Evolutionary conservation across 2,113 vertebrate species (phyloP), one percentile per base, ranked within the genome.

Genomic region (Neolamprologus tretocephalus): DNA sequence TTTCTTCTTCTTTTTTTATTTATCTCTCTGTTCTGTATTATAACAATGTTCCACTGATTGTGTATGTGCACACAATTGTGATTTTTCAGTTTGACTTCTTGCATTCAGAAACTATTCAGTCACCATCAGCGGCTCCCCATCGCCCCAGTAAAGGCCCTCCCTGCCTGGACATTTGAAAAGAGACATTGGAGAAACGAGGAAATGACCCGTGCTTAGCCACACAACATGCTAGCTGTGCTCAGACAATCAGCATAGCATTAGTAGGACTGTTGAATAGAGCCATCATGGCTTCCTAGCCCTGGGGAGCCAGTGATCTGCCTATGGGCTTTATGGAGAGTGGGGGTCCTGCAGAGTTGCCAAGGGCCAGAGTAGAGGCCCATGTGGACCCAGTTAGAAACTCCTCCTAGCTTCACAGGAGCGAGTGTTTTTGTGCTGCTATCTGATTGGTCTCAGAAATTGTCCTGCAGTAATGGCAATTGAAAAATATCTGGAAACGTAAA

Each of bases 241-340:
- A 89, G 71, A 94, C 92, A 95, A 93, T 94, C 94, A 91, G 88
- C 87, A 91, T 92, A 91, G 91, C 86, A 91, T 92, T 89, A 92
- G 73, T 57, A 83, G 86, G 85, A 35, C 71, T 42, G 80, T 42
- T 95, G 94, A 96, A 96, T 95, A 80, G 94, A 92, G 84, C 88
- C 91, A 85, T 90, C 89, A 84, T 92, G 88, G 92, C 90, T 80
- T 63, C 90, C 53, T 26, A 80, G 9, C 91, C 86, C 88, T 80
- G 40, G 92, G 93, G 90, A 89, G 86, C 84, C 91, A 84, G 53
- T 86, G 93, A 93, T 93, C 87, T 94, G 87, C 91, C 91, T 93
- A 87, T 89, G 45, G 92, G 89, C 87, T 95, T 92, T 91, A 90
- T 93, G 87, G 66, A 93, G 90, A 93, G 75, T 81, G 87, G 88